phyloP scores from a whole-genome alignment of 1,140 invertebrate species.

The Brachionus plicatilis region DNA sequence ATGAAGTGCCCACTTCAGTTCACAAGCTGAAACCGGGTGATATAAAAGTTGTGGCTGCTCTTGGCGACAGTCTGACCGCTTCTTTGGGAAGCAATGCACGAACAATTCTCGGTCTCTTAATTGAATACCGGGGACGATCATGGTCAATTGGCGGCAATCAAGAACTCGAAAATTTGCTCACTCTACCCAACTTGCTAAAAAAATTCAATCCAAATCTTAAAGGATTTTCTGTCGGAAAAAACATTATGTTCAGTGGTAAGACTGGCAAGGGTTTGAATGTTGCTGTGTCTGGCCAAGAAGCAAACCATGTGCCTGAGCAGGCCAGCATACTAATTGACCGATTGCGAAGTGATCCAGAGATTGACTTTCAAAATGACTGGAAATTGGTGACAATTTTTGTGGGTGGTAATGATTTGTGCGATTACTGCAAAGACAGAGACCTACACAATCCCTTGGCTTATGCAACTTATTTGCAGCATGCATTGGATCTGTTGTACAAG shows the following conservation, averaged over 20 bases:
- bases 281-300: slow-evolving; percentile 48
- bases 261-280: slow-evolving; percentile 46
- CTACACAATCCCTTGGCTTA: neutral
- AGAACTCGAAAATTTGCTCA: neutral
- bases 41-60: slow-evolving; percentile 69
- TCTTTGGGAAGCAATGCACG: neutral
- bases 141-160: slow-evolving; percentile 39
- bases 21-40: slow-evolving; percentile 67
- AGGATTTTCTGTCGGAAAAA: slow-evolving; percentile 45
- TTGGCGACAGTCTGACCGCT: slow-evolving; percentile 67
- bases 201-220: slow-evolving; percentile 51
- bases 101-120: slow-evolving; percentile 12
- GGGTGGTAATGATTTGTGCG: slow-evolving; percentile 74
- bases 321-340: slow-evolving; percentile 64
- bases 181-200: slow-evolving; percentile 48
- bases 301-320: slow-evolving; percentile 64
- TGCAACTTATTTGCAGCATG: slow-evolving; percentile 2
- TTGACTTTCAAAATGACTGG: slow-evolving; percentile 61
- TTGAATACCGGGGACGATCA: slow-evolving; percentile 19
- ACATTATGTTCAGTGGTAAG: slow-evolving; percentile 39
- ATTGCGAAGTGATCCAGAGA: slow-evolving; percentile 62
- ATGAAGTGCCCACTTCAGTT: slow-evolving; percentile 47
- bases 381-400: slow-evolving; percentile 75
- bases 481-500: slow-evolving; percentile 29
- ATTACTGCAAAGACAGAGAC: slow-evolving; percentile 59